Conservation (phyloP, 2,888 invertebrate species). For the Ptycholaimellus sp. region DNA sequence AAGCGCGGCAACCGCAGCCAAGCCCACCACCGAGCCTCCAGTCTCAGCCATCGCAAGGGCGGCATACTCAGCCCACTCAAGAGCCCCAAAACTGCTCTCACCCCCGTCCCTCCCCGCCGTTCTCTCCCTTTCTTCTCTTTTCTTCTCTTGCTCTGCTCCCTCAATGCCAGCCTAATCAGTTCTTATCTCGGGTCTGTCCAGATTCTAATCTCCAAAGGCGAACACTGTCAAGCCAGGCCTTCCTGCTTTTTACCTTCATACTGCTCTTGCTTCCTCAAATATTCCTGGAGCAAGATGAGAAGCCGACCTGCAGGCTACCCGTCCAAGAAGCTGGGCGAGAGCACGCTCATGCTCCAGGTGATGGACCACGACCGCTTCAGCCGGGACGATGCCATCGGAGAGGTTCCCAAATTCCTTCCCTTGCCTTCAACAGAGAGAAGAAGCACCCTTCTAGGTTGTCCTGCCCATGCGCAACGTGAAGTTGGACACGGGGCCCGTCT, state of each 20-base stretch:
- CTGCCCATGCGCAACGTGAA: slow-evolving; percentile 22
- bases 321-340: slow-evolving; percentile 20
- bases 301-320: slow-evolving; percentile 16
- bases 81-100: no score
- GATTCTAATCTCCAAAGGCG: no score
- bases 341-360: slow-evolving; percentile 19
- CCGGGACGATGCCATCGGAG: slow-evolving; percentile 22
- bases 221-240: no score
- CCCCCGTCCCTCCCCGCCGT: no score
- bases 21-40: slow-evolving; percentile 2
- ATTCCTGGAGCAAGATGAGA: neutral
- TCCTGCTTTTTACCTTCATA: neutral
- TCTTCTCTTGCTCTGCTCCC: no score
- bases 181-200: no score
- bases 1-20: slow-evolving; percentile 8
- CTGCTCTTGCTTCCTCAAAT: neutral
- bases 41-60: no score
- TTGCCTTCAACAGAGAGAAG: slow-evolving; percentile 4
- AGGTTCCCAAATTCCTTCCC: neutral
- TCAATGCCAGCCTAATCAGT: no score
- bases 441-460: slow-evolving; percentile 14
- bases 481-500: slow-evolving; percentile 20
- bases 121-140: no score
- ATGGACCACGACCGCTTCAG: slow-evolving; percentile 24
- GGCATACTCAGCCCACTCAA: no score